Conservation (phyloP, 2,113 vertebrate genomes). For the Microtus richardsoni region DNA sequence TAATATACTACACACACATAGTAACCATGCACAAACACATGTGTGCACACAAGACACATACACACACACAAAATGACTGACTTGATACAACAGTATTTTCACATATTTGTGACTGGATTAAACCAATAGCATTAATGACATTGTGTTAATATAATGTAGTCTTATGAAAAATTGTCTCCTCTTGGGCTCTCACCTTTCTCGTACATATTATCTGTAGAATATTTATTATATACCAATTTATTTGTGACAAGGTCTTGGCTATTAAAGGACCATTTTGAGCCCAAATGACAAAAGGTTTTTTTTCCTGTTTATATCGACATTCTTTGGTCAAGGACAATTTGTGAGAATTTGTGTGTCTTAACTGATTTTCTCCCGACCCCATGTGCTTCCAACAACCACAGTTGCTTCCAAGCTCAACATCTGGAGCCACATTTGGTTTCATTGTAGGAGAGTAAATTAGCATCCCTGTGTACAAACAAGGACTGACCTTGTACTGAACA, state of each 20-base stretch:
- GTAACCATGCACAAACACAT: background rate
- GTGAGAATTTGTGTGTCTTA: slow-evolving; percentile 55
- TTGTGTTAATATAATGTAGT: background rate
- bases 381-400: slow-evolving; percentile 2
- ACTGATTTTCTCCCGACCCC: background rate
- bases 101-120: slow-evolving; percentile 13
- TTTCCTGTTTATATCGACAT: background rate
- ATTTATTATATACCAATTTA: background rate
- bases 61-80: background rate
- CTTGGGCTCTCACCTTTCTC: background rate
- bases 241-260: slow-evolving; percentile 3
- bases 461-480: slow-evolving; percentile 8
- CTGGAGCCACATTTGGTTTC: slow-evolving; percentile 71
- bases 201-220: background rate
- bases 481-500: slow-evolving; percentile 35
- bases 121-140: background rate
- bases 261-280: background rate
- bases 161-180: background rate
- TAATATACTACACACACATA: background rate
- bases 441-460: slow-evolving; percentile 60
- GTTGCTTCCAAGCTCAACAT: slow-evolving; percentile 64
- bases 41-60: too few relatives aligned
- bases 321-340: slow-evolving; percentile 13
- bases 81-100: background rate
- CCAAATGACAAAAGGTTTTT: slow-evolving; percentile 21